phyloP scores from a whole-genome alignment of 2,113 vertebrate genomes.

The Phainopepla nitens region DNA sequence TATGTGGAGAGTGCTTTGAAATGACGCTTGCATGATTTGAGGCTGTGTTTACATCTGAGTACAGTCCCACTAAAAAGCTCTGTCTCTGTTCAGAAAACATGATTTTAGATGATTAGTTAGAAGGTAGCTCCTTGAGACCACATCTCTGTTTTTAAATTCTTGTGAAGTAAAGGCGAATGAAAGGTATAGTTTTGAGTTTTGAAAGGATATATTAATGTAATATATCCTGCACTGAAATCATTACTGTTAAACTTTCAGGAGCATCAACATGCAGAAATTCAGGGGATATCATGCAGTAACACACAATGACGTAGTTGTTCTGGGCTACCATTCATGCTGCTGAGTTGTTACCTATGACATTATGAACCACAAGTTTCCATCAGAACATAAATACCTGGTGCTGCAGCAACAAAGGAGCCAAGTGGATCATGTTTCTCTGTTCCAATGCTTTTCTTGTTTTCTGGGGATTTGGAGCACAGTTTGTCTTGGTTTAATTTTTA shows the following conservation, averaged over 20 bases:
- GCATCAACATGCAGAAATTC: neutral
- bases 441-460: slow-evolving; percentile 6
- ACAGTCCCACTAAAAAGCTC: neutral
- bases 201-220: neutral
- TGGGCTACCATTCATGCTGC: neutral
- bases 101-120: neutral
- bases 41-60: neutral
- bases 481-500: slow-evolving; percentile 54
- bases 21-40: neutral
- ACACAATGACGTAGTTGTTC: neutral
- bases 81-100: neutral
- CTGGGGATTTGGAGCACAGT: neutral
- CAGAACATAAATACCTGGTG: neutral
- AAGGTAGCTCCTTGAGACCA: neutral
- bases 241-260: neutral
- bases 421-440: neutral
- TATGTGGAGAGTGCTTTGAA: neutral
- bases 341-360: neutral
- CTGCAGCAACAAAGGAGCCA: neutral
- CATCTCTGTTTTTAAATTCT: neutral
- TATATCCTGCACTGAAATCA: neutral
- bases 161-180: neutral
- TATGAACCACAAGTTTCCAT: neutral
- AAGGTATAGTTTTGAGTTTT: neutral
- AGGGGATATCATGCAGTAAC: neutral